Conservation (phyloP, 2,888 invertebrate genomes). For the Epirrhoe alternata region DNA sequence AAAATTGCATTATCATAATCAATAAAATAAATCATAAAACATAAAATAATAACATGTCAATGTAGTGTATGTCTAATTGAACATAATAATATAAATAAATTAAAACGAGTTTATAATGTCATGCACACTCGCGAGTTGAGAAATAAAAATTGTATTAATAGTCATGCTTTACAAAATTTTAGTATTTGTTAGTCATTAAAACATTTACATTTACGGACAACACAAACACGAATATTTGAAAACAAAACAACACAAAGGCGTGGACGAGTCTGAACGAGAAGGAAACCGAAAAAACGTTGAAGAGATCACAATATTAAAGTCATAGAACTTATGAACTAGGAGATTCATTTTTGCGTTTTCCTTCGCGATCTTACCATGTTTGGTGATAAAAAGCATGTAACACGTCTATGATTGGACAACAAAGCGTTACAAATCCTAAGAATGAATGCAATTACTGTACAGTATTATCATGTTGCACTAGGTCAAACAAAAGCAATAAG, state of each 20-base stretch:
- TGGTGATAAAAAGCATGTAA: constrained; percentile 50
- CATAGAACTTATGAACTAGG: constrained; percentile 66
- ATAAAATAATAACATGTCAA: constrained; percentile 73
- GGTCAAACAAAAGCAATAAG: constrained; percentile 35
- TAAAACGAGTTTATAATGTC: constrained; percentile 60
- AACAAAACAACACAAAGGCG: constrained; percentile 52
- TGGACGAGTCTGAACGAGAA: constrained; percentile 63
- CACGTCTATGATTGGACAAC: constrained; percentile 48
- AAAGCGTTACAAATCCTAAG: constrained; percentile 61
- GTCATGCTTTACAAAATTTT: constrained; percentile 82
- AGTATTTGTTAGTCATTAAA: constrained; percentile 82
- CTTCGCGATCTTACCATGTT: constrained; percentile 64
- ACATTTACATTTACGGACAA: constrained; percentile 67
- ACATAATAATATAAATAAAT: constrained; percentile 50
- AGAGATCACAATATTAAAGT: constrained; percentile 58
- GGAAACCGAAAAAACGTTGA: constrained; percentile 74
- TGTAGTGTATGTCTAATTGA: constrained; percentile 61
- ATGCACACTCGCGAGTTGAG: constrained; percentile 82
- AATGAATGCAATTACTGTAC: constrained; percentile 66
- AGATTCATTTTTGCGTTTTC: constrained; percentile 69
- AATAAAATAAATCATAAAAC: constrained; percentile 55
- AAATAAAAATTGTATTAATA: constrained; percentile 61
- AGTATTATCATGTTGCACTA: constrained; percentile 63
- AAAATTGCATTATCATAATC: constrained; percentile 45
- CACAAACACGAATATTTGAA: constrained; percentile 47